Conservation (phyloP, 2,113 vertebrate species). For the Alouatta palliata region DNA sequence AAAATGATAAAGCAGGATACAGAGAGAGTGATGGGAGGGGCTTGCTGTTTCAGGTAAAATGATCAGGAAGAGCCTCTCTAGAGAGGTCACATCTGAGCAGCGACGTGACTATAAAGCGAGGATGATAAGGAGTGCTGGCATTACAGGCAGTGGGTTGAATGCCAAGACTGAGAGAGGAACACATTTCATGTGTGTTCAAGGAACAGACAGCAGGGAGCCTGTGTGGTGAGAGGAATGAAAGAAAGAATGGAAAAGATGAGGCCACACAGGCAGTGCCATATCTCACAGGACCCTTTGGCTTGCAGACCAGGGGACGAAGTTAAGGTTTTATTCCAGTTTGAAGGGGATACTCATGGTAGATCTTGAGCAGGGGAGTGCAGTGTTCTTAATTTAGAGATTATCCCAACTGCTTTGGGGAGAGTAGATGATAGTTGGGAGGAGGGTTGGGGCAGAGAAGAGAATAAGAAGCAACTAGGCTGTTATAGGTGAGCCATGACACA, state of each 20-base stretch:
- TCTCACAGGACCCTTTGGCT: too few relatives aligned
- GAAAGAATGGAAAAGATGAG: neutral
- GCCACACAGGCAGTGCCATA: fast-evolving
- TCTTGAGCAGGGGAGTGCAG: neutral
- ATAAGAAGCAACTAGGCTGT: neutral
- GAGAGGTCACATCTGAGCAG: neutral
- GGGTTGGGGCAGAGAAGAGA: neutral
- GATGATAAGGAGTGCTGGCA: neutral
- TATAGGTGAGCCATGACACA: neutral
- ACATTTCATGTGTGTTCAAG: neutral
- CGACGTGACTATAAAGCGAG: neutral
- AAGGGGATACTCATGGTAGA: neutral
- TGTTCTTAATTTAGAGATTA: neutral
- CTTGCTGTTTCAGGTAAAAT: neutral
- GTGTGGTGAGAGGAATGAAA: neutral
- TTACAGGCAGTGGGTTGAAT: neutral
- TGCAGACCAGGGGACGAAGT: neutral
- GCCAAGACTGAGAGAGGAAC: too few relatives aligned
- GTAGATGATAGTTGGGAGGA: neutral
- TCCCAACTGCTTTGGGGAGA: neutral
- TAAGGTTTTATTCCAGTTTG: neutral
- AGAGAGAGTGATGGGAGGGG: neutral
- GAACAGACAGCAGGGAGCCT: neutral
- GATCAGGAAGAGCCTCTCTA: neutral
- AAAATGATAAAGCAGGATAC: neutral